Evolutionary conservation across 2,888 invertebrate species (phyloP), one percentile per base, ranked within the genome.

Genomic region (Plagodis dolabraria): DNA sequence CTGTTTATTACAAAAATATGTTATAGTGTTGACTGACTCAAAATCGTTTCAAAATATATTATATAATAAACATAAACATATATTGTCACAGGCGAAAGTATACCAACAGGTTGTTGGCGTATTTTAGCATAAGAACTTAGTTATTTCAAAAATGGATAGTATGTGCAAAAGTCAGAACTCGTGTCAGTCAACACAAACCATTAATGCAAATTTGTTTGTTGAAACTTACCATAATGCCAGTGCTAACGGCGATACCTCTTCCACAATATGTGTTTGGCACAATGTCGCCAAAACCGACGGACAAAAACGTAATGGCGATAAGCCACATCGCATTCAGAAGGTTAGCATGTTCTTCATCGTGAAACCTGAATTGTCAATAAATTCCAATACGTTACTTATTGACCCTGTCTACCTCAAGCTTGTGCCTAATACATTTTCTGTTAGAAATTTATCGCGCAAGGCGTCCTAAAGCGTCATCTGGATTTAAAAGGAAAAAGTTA

Each of bases 241-340:
- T 99, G 93, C 98, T 97, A 88, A 99, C 99, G 85, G 99, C 99
- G 89, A 99, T 99, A 87, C 98, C 98, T 92, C 99, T 95, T 86
- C 99, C 99, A 94, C 99, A 99, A 94, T 99, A 99, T 76, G 99
- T 99, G 94, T 99, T 99, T 89, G 99, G 99, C 89, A 99, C 99
- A 90, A 99, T 98, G 94, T 99, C 99, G 87, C 99, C 99, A 94
- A 99, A 99, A 89, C 99, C 99, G 86, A 99, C 99, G 94, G 99
- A 99, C 88, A 99, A 96, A 95, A 99, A 99, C 83, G 99, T 99
- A 88, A 99, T 99, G 85, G 99, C 99, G 92, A 99, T 99, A 93
- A 99, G 96, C 99, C 99, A 99, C 98, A 99, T 99, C 83, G 99
- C 98, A 94, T 99, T 99, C 91, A 98, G 96, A 87, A 99, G 96